Percentiles rank a stretch among this genome's conserved stretches.
Evolutionary conservation across 2,888 invertebrate genomes (phyloP).

Genomic region (Pandemis cinnamomeana): DNA sequence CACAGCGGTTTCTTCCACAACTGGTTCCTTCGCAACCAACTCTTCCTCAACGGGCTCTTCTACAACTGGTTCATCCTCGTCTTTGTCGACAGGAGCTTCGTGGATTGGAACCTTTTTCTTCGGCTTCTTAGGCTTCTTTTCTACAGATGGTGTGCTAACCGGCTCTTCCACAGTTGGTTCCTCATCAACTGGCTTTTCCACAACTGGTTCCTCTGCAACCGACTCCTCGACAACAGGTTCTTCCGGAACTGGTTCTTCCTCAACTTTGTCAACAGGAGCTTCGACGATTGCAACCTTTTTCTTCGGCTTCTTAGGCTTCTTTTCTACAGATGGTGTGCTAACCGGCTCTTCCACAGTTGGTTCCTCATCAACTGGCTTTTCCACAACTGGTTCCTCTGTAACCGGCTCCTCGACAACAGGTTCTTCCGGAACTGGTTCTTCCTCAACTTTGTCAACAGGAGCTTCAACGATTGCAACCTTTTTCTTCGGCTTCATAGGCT

Average conservation of each 20-base stretch:
- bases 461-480: no score
- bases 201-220: not conserved
- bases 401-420: not conserved
- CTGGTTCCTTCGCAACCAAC: no score
- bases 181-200: not conserved
- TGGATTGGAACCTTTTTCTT: conserved; percentile 26
- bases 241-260: not conserved
- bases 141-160: conserved; percentile 12
- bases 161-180: no score
- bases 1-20: not conserved
- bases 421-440: not conserved
- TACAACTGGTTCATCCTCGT: not conserved
- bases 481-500: no score
- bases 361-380: no score
- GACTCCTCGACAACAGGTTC: not conserved
- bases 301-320: conserved; percentile 38
- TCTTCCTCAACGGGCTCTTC: no score
- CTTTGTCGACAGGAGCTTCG: not conserved
- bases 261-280: not conserved
- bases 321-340: conserved; percentile 27
- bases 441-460: not conserved
- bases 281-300: conserved; percentile 13
- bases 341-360: no score
- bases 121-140: conserved; percentile 38
- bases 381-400: no score